Percentiles rank a stretch among this genome's conserved stretches.
phyloP scores from a whole-genome alignment of 2,797 vertebrate species.

The Sebastes reedi region DNA sequence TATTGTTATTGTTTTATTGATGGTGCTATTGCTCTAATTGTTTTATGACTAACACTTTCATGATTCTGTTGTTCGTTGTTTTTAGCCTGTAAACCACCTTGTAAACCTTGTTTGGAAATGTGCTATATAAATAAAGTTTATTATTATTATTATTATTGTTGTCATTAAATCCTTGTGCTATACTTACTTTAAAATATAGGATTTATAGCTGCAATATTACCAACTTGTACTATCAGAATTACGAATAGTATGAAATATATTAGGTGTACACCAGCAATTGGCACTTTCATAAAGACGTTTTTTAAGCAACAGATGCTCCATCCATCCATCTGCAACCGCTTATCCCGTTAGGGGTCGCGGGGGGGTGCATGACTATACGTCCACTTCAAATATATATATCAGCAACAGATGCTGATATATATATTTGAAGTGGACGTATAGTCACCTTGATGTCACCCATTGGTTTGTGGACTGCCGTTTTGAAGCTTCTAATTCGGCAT shows the following conservation, averaged over 20 bases:
- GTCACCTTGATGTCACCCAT: too few relatives aligned
- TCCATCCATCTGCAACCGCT: too few relatives aligned
- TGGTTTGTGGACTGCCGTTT: too few relatives aligned
- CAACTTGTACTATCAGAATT: not conserved
- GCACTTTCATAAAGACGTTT: not conserved
- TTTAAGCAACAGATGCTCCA: not conserved
- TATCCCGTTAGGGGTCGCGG: too few relatives aligned
- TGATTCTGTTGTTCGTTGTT: not conserved
- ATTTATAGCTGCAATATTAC: not conserved
- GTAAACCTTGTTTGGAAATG: not conserved
- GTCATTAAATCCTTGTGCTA: not conserved
- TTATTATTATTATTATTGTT: not conserved
- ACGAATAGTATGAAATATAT: not conserved
- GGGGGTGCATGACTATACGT: too few relatives aligned
- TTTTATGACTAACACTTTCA: not conserved
- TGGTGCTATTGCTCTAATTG: not conserved
- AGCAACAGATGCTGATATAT: not conserved
- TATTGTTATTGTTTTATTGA: not conserved
- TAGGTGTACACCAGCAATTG: not conserved
- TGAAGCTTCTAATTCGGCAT: too few relatives aligned
- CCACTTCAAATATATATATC: too few relatives aligned
- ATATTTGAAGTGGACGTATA: not conserved
- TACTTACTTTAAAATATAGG: not conserved
- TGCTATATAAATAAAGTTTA: not conserved
- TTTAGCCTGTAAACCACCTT: not conserved